These are phyloP conservation scores for Oophaga pumilio DNA, from an alignment of 2,113 vertebrate genomes.

Conservation along the genomic window DNA sequence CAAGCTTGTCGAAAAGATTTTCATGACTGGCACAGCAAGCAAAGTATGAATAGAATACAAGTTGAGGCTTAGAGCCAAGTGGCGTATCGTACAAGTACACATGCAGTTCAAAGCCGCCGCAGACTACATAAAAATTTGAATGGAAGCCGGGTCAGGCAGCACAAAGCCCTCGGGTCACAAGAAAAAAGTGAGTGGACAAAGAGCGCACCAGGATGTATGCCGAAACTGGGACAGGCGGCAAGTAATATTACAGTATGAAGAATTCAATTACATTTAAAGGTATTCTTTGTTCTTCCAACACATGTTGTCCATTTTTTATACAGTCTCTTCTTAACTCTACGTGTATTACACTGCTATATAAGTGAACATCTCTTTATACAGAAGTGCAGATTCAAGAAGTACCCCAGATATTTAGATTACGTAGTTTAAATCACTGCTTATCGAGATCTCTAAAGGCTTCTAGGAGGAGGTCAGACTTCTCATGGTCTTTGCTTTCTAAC, in stretches of 20 bases:
- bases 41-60: conserved; percentile 41
- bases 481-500: background rate
- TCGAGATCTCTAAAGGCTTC: background rate
- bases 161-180: conserved; percentile 29
- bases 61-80: conserved; percentile 37
- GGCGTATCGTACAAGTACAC: conserved; percentile 9
- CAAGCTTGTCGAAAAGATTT: conserved; percentile 5
- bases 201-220: background rate
- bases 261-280: conserved; percentile 5
- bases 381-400: background rate
- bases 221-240: conserved; percentile 29
- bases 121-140: conserved; percentile 34
- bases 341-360: background rate
- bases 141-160: conserved; percentile 24
- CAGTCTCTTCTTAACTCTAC: background rate
- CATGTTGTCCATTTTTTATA: background rate
- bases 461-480: background rate
- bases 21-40: conserved; percentile 36
- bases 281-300: background rate
- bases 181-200: conserved; percentile 23
- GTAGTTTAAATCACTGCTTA: background rate
- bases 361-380: background rate
- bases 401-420: background rate
- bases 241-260: conserved; percentile 7
- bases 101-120: conserved; percentile 33